Evolutionary conservation across 2,888 invertebrate species (phyloP).

Genomic region (Hirtodrosophila cameraria): DNA sequence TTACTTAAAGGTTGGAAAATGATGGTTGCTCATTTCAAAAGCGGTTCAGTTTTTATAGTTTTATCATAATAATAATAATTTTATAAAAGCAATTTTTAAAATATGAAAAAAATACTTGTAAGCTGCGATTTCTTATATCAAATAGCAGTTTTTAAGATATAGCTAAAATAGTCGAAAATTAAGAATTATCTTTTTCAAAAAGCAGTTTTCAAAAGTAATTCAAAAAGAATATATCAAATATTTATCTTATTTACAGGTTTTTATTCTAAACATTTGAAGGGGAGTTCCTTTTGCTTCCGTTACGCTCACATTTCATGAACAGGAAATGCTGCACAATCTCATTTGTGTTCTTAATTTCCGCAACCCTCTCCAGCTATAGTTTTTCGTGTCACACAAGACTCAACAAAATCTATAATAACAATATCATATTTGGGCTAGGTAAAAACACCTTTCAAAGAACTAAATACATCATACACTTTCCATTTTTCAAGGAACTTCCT

Average conservation of each 20-base stretch:
- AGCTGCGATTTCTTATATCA: not conserved
- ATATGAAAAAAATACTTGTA: conserved; percentile 25
- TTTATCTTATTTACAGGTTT: too few relatives aligned
- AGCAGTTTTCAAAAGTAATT: not conserved
- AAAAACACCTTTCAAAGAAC: conserved; percentile 58
- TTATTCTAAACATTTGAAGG: not conserved
- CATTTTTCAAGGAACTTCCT: conserved; percentile 45
- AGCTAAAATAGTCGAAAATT: not conserved
- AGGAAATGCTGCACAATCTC: not conserved
- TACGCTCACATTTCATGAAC: conserved; percentile 21
- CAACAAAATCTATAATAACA: conserved; percentile 10
- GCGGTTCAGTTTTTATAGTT: too few relatives aligned
- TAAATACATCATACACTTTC: conserved; percentile 35
- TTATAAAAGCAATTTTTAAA: conserved; percentile 38
- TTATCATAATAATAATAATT: too few relatives aligned
- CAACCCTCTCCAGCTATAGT: conserved; percentile 7
- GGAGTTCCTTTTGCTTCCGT: conserved; percentile 4
- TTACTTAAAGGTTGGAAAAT: too few relatives aligned
- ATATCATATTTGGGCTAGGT: conserved; percentile 29
- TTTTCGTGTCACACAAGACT: not conserved
- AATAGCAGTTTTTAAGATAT: not conserved
- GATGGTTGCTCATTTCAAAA: too few relatives aligned
- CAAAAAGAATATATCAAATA: too few relatives aligned
- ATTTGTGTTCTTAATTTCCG: conserved; percentile 18
- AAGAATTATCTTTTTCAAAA: not conserved